Conservation (phyloP, 2,113 vertebrate species). For the Hylia prasina region DNA sequence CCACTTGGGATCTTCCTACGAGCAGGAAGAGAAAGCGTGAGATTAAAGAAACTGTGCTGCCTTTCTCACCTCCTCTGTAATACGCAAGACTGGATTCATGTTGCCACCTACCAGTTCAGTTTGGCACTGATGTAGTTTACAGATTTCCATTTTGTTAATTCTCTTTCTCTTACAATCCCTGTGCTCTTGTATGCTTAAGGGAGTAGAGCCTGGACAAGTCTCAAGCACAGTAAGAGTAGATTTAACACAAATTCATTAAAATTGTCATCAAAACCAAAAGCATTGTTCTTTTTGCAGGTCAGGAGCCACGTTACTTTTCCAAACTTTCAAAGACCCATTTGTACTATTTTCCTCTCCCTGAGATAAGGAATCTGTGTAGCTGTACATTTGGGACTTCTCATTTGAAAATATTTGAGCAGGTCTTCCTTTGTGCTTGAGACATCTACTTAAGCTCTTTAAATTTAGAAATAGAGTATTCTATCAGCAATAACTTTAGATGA, state of each 20-base stretch:
- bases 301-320: background rate
- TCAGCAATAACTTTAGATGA: background rate
- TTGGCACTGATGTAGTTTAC: background rate
- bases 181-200: background rate
- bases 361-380: background rate
- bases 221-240: background rate
- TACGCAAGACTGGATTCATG: constrained; percentile 21
- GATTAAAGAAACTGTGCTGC: background rate
- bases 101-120: constrained; percentile 24
- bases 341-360: background rate
- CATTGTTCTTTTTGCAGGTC: background rate
- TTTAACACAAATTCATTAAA: background rate
- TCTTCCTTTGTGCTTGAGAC: background rate
- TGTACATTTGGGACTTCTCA: background rate
- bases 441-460: background rate
- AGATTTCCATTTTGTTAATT: constrained; percentile 2
- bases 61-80: constrained; percentile 48
- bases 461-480: background rate
- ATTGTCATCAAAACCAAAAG: background rate
- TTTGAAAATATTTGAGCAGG: background rate
- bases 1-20: background rate
- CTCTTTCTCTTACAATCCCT: background rate
- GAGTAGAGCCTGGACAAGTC: background rate
- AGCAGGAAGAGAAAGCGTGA: constrained; percentile 1
- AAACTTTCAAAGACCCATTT: background rate